Base-by-base conservation (phyloP, 2,888 invertebrate genomes). In the Omphaloscelis lunosa region DNA sequence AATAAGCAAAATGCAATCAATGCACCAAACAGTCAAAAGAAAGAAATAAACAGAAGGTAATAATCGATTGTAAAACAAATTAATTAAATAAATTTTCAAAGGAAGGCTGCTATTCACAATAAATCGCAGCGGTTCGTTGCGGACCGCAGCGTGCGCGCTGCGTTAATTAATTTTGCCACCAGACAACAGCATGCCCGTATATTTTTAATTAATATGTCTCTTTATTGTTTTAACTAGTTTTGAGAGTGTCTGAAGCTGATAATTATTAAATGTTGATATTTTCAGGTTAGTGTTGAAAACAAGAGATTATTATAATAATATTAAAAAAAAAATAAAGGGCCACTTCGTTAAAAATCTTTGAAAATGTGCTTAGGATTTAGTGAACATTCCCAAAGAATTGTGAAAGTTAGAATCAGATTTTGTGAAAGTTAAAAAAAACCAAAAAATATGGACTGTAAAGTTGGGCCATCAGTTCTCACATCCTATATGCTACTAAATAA, bases 131-230 rank as follows among this genome's bases (percentile, higher is more conserved):
- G 72, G 80, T 59, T 74, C 72, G 80, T 65, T 68, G 81, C 83
- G 81, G 82, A 83, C 87, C 85, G 88, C 85, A 84, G 86, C 80
- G 83, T 77, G 79, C 84, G 72, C 80, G 77, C 73, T 72, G 86
- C 81, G 87, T 92, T 93, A 92, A 93, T 93, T 93, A 93, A 93
- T 92, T 93, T 90, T 88, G 88, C 90, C 89, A 86, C 90, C 87
- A 90, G 90, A 92, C 89, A 87, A 88, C 89, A 87, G 82, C 85
- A 86, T 84, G 80, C 72, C 75, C 70, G 84, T 82, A 80, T 90
- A 90, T 90, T 93, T 92, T 91, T 91, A 91, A 93, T 92, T 91
- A 92, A 89, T 90, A 86, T 83, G 84, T 85, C 72, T 82, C 80
- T 80, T 82, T 84, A 84, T 86, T 86, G 75, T 80, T 84, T 76